phyloP scores from a whole-genome alignment of 2,113 vertebrate genomes.

The Podilymbus podiceps region DNA sequence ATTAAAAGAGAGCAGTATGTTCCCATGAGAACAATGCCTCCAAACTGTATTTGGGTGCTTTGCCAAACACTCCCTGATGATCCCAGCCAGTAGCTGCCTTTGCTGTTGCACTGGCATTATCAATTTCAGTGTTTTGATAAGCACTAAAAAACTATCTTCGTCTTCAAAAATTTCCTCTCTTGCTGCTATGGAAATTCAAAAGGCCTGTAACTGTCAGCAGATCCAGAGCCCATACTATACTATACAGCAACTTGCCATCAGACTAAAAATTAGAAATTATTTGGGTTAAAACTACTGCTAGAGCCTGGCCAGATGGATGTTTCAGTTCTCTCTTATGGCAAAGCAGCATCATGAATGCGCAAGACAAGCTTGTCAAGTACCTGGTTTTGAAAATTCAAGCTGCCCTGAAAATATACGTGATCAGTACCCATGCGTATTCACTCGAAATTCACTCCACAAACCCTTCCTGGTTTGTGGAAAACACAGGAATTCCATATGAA shows the following conservation, averaged over 20 bases:
- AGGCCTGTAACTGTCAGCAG: background rate
- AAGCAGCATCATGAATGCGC: background rate
- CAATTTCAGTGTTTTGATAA: background rate
- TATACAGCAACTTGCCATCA: background rate
- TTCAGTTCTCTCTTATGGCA: background rate
- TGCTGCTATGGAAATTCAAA: background rate
- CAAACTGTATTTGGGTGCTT: background rate
- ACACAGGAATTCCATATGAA: background rate
- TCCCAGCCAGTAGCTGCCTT: background rate
- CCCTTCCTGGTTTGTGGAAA: background rate
- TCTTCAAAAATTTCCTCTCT: background rate
- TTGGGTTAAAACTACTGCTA: background rate
- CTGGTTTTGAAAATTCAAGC: background rate
- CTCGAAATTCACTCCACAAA: too few relatives aligned
- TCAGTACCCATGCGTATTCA: accelerated
- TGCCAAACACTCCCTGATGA: background rate
- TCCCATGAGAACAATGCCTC: slow-evolving; percentile 5
- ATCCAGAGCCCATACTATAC: background rate
- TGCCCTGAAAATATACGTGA: background rate
- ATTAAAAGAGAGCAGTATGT: background rate
- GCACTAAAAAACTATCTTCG: background rate
- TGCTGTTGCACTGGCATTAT: background rate
- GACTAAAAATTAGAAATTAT: background rate
- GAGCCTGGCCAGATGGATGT: background rate
- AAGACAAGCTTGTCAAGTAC: background rate